Evolutionary conservation across 2,797 vertebrate species (phyloP).

Genomic region (Malacoctenus gilli): DNA sequence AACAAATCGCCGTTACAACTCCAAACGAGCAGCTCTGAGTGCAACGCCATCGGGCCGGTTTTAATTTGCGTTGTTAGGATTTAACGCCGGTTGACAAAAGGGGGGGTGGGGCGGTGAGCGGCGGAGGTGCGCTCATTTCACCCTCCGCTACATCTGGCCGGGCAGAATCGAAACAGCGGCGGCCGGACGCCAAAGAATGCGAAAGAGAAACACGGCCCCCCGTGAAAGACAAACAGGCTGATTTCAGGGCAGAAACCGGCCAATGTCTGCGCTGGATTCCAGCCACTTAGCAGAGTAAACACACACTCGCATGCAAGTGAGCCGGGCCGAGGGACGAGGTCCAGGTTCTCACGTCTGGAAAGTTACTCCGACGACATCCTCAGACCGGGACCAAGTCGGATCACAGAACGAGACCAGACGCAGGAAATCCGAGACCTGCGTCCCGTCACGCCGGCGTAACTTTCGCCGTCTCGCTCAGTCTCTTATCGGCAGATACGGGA

Average conservation of each 20-base stretch:
- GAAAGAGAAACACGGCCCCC: conserved; percentile 57
- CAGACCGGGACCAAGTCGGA: too few relatives aligned
- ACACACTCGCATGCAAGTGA: conserved; percentile 14
- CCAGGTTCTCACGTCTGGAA: conserved; percentile 31
- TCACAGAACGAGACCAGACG: conserved; percentile 13
- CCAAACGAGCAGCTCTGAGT: background rate
- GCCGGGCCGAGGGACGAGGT: conserved; percentile 49
- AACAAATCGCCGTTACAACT: background rate
- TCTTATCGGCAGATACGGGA: conserved; percentile 69
- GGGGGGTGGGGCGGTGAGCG: too few relatives aligned
- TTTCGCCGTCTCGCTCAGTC: conserved; percentile 45
- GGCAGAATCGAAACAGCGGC: conserved; percentile 26
- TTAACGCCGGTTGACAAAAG: background rate
- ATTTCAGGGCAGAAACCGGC: conserved; percentile 52
- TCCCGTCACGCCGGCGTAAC: conserved; percentile 52
- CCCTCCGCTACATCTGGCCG: conserved; percentile 17
- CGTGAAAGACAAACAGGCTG: conserved; percentile 66
- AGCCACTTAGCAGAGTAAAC: conserved; percentile 62
- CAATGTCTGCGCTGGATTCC: conserved; percentile 41
- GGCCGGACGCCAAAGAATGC: conserved; percentile 57
- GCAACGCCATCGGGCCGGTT: background rate
- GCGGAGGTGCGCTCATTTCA: background rate
- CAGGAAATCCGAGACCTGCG: conserved; percentile 25
- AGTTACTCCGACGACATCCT: too few relatives aligned
- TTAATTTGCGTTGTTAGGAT: background rate